Evolutionary conservation across 2,113 vertebrate genomes (phyloP).

Genomic region (Neogale vison): DNA sequence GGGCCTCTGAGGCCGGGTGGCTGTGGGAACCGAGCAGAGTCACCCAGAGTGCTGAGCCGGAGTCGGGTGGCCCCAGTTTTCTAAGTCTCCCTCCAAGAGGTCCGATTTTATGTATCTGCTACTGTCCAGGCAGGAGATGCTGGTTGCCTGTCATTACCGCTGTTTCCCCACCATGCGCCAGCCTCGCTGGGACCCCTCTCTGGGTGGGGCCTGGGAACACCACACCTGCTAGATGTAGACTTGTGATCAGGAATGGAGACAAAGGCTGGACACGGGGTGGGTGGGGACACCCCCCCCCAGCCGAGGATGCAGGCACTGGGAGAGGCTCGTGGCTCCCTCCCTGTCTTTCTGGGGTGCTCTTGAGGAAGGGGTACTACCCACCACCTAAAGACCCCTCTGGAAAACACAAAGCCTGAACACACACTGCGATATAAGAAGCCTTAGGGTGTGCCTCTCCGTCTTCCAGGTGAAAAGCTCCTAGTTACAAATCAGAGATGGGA

Average conservation of each 20-base stretch:
- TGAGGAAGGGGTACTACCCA: background rate
- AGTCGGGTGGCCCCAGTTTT: background rate
- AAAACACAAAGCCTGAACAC: background rate
- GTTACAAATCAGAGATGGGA: background rate
- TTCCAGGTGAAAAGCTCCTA: background rate
- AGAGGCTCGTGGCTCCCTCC: background rate
- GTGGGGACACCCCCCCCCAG: background rate
- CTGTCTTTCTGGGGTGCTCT: background rate
- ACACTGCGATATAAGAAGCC: background rate
- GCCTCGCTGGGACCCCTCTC: rapidly evolving
- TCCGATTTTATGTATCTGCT: background rate
- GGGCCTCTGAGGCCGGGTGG: too few species aligned
- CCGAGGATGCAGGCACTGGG: too few species aligned
- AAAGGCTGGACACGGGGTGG: rapidly evolving
- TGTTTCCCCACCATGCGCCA: background rate
- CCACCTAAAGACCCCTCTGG: background rate
- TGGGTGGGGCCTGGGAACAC: rapidly evolving
- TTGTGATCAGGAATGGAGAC: too few species aligned
- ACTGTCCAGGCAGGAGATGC: background rate
- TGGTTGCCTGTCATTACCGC: background rate
- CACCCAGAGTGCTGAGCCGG: rapidly evolving
- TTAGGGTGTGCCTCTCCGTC: rapidly evolving
- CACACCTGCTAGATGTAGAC: background rate
- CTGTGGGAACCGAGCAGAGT: rapidly evolving
- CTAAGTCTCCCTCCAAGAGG: background rate